These are phyloP conservation scores for Carlito syrichta DNA, from an alignment of 2,113 vertebrate genomes.

Conservation along the genomic window DNA sequence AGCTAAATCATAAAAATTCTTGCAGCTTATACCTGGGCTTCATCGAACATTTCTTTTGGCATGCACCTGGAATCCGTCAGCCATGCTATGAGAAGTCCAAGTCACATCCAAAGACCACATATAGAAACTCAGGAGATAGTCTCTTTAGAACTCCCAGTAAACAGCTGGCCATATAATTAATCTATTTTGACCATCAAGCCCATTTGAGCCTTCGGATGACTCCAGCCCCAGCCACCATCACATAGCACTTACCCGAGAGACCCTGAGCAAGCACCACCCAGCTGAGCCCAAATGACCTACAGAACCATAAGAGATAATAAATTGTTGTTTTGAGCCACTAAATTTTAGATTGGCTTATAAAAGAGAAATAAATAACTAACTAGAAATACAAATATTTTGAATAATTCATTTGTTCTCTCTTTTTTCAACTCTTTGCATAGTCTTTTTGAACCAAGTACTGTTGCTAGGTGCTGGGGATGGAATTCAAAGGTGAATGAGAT, in stretches of 20 bases:
- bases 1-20: neutral
- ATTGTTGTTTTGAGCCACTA: neutral
- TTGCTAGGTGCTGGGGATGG: neutral
- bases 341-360: neutral
- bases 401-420: neutral
- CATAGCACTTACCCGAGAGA: neutral
- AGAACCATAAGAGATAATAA: neutral
- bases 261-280: neutral
- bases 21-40: neutral
- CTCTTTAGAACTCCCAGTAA: neutral
- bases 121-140: neutral
- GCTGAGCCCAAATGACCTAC: neutral
- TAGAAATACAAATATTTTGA: neutral
- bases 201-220: neutral
- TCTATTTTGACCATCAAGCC: neutral
- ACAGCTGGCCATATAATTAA: neutral
- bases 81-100: neutral
- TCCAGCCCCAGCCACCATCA: neutral
- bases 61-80: neutral
- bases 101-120: neutral
- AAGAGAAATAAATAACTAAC: neutral
- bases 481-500: neutral
- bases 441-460: neutral
- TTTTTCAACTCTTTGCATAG: neutral
- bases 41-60: neutral